Percentiles rank a stretch among this genome's conserved stretches.
Conservation (phyloP, 2,888 invertebrate species). For the Hypomecis punctinalis region DNA sequence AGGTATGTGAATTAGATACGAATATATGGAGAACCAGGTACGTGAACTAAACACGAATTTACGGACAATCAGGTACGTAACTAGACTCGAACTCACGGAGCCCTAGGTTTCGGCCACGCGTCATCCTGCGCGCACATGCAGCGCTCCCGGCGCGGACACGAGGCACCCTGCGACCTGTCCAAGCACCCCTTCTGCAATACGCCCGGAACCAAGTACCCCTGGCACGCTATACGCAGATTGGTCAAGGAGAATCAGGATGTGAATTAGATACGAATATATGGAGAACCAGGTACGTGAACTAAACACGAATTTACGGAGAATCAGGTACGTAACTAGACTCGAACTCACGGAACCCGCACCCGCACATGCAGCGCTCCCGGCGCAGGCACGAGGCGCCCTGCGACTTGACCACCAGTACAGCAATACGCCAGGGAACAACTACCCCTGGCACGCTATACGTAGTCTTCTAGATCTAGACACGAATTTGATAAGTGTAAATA, state of each 20-base stretch:
- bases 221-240: constrained; percentile 94
- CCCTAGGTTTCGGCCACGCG: constrained; percentile 89
- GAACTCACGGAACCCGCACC: constrained; percentile 77
- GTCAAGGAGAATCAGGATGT: constrained; percentile 96
- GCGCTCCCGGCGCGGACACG: constrained; percentile 87
- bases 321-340: too few relatives aligned
- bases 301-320: too few relatives aligned
- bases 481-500: too few relatives aligned
- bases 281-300: too few relatives aligned
- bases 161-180: constrained; percentile 92
- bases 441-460: constrained; percentile 96
- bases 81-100: too few relatives aligned
- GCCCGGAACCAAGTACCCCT: constrained; percentile 93
- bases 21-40: too few relatives aligned
- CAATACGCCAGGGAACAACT: constrained; percentile 92
- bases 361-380: constrained; percentile 88
- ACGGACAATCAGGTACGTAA: too few relatives aligned
- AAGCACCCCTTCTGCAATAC: constrained; percentile 92
- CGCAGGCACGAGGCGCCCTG: constrained; percentile 90
- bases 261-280: too few relatives aligned
- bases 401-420: constrained; percentile 93
- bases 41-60: too few relatives aligned
- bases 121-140: constrained; percentile 90
- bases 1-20: too few relatives aligned
- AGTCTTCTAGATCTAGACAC: too few relatives aligned